Evolutionary conservation across 2,888 invertebrate genomes (phyloP).

Genomic region (Pycnomerus fuliginosus): DNA sequence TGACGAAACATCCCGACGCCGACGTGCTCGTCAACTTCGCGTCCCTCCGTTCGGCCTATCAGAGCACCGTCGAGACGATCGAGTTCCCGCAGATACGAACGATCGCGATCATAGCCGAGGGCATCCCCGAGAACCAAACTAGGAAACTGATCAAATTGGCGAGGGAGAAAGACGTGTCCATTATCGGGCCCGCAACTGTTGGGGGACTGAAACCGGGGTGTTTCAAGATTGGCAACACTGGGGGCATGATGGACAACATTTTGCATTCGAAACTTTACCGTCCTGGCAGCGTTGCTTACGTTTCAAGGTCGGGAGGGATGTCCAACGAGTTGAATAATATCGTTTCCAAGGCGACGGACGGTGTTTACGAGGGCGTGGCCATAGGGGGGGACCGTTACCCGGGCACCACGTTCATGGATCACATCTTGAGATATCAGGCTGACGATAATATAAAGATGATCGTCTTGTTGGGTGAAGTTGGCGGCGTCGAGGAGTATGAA

Average conservation of each 20-base stretch:
- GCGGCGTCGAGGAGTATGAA: slow-evolving; percentile 96
- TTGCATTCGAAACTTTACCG: slow-evolving; percentile 95
- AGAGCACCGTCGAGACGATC: slow-evolving; percentile 93
- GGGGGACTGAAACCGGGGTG: slow-evolving; percentile 99
- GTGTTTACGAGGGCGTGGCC: slow-evolving; percentile 96
- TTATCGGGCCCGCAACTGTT: slow-evolving; percentile 78
- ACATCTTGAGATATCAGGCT: slow-evolving; percentile 77
- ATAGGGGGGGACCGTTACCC: slow-evolving; percentile 98
- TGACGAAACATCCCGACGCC: slow-evolving; percentile 91
- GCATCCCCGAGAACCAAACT: slow-evolving; percentile 98
- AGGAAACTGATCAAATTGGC: slow-evolving; percentile 86
- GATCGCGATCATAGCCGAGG: slow-evolving; percentile 98
- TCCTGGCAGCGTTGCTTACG: slow-evolving; percentile 96
- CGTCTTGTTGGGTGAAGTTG: slow-evolving; percentile 96
- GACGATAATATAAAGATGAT: slow-evolving; percentile 90
- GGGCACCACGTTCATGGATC: slow-evolving; percentile 97
- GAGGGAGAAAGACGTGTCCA: slow-evolving; percentile 64
- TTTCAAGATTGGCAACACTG: slow-evolving; percentile 99
- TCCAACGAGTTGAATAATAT: slow-evolving; percentile 99
- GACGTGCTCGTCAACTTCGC: slow-evolving; percentile 97
- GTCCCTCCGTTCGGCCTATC: slow-evolving; percentile 94
- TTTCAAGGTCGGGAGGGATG: slow-evolving; percentile 98
- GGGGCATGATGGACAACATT: slow-evolving; percentile 99
- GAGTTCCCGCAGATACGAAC: slow-evolving; percentile 92
- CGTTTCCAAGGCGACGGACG: slow-evolving; percentile 93